phyloP scores from a whole-genome alignment of 2,888 invertebrate genomes.

The Pyrocoelia pectoralis region DNA sequence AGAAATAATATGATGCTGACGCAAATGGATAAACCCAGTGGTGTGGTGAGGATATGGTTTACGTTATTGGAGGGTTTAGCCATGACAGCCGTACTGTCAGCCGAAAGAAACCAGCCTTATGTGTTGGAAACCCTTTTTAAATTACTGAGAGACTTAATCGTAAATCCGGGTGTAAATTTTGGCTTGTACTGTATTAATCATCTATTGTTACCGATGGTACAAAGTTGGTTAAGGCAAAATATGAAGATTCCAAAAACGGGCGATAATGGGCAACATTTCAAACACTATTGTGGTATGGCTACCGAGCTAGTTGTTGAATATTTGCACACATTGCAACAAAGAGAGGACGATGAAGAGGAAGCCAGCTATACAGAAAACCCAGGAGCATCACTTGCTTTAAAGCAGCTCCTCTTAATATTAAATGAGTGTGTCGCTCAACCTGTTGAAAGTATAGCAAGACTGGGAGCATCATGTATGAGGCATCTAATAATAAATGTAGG shows the following conservation, averaged over 20 bases:
- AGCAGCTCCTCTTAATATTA: slow-evolving; percentile 84
- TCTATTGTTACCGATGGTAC: slow-evolving; percentile 88
- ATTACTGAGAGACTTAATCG: slow-evolving; percentile 77
- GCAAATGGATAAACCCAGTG: slow-evolving; percentile 80
- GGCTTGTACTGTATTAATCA: slow-evolving; percentile 93
- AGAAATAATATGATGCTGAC: slow-evolving; percentile 65
- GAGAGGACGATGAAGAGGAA: slow-evolving; percentile 48
- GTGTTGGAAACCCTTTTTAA: slow-evolving; percentile 89
- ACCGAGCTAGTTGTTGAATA: slow-evolving; percentile 91
- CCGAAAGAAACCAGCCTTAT: slow-evolving; percentile 79
- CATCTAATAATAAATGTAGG: slow-evolving; percentile 86
- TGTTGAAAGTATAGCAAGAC: slow-evolving; percentile 86
- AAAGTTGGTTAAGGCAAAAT: slow-evolving; percentile 86
- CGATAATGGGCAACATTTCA: slow-evolving; percentile 89
- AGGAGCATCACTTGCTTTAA: slow-evolving; percentile 79
- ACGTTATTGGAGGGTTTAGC: slow-evolving; percentile 87
- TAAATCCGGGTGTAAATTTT: slow-evolving; percentile 87
- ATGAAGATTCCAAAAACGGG: slow-evolving; percentile 71
- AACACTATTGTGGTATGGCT: slow-evolving; percentile 93
- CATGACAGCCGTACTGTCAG: slow-evolving; percentile 82
- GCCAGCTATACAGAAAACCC: slow-evolving; percentile 59
- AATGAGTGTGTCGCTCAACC: slow-evolving; percentile 92
- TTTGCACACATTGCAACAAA: slow-evolving; percentile 76
- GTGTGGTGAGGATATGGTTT: slow-evolving; percentile 90
- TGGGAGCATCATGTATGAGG: slow-evolving; percentile 91